Evolutionary conservation across 92 coral and sea anemone genomes (phyloP), one percentile per base, ranked within the genome.

Genomic region (Desmophyllum pertusum): DNA sequence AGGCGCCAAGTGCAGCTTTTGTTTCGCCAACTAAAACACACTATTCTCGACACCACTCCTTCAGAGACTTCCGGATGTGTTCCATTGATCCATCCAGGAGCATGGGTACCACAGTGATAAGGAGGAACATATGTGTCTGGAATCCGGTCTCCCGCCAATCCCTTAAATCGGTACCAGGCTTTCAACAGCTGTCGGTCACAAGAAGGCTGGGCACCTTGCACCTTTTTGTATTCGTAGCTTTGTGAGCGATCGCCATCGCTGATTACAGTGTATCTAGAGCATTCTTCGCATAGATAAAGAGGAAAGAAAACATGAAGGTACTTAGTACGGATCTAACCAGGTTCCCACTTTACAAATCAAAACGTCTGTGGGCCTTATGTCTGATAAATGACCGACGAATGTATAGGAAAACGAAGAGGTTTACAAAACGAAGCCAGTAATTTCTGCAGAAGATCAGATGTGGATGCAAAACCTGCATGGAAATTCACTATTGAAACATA

Each of bases 131-230:
- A 68, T 0, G 27, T 15, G 27, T 81, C 29, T 52, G 85, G 67
- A 68, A 81, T 81, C 23, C 52, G 66, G 68, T 81, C 40, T n/a
- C 85, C 85, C 37, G 85, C 85, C 85, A 69, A 51, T 31, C 85
- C 85, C 6, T 6, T 68, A 13, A 81, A 81, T 51, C 85, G 67
- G 55, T 81, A 81, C 85, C 85, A 81, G 53, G 45, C 77, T 23
- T 46, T 68, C 5, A 53, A 30, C 8, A 81, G 77, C 53, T 67
- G n/a, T 17, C 84, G 50, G 19, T 81, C 85, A 25, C 85, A 81
- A 17, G 27, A 27, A 6, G 77, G 67, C 25, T 18, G 67, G 75
- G 66, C 84, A 3, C 66, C 84, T 36, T 67, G 66, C 3, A 38
- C 25, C 3, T 55, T 27, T 5, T 23, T 25, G 51, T 50, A 37